Percentiles rank a stretch among this genome's conserved stretches.
Conservation (phyloP, 2,113 vertebrate species). For the Himantopus leucocephalus region DNA sequence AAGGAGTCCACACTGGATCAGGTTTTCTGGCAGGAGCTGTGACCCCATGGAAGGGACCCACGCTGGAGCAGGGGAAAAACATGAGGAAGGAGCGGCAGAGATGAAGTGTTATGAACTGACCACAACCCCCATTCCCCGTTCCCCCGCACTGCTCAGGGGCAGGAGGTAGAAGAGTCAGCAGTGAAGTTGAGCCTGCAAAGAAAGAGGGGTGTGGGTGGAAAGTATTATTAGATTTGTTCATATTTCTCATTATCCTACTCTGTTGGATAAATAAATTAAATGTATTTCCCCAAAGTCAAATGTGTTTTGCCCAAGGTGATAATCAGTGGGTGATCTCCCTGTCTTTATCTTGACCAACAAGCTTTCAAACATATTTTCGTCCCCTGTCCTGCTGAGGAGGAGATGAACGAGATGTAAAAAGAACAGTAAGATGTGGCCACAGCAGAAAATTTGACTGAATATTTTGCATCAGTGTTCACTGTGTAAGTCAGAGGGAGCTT, state of each 20-base stretch:
- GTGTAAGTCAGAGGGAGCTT: background rate
- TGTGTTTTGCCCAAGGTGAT: background rate
- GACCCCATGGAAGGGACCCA: fast-evolving
- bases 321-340: background rate
- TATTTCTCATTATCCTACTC: background rate
- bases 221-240: background rate
- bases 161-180: background rate
- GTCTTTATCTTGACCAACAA: background rate
- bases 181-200: background rate
- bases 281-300: background rate
- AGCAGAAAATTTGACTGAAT: background rate
- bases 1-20: background rate
- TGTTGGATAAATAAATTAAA: background rate
- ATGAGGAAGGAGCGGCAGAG: background rate
- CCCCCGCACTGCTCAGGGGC: background rate
- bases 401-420: background rate
- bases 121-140: background rate
- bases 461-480: background rate
- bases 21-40: background rate
- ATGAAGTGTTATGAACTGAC: background rate
- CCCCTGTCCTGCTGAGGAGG: background rate
- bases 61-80: fast-evolving
- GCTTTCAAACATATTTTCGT: background rate
- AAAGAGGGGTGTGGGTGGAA: fast-evolving
- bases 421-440: background rate